phyloP scores from a whole-genome alignment of 1,140 invertebrate genomes.

The Helicoverpa armigera region DNA sequence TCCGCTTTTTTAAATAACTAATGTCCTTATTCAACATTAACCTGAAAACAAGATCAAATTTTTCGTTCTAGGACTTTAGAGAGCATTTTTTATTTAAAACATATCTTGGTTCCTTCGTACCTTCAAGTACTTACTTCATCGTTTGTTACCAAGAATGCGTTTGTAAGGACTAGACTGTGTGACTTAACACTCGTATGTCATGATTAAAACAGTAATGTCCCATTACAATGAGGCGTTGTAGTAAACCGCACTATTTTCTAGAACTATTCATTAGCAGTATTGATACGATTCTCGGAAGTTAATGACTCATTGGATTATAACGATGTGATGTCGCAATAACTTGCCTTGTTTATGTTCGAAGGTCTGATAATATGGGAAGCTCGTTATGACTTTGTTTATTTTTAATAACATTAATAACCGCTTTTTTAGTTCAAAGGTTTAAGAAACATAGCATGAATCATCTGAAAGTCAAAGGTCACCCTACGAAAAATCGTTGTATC shows the following conservation, averaged over 20 bases:
- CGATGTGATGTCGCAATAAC: background rate
- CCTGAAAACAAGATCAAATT: no score
- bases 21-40: no score
- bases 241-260: constrained; percentile 18
- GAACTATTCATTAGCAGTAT: constrained; percentile 24
- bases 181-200: background rate
- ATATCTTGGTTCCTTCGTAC: no score
- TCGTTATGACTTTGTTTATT: constrained; percentile 8
- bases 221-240: background rate
- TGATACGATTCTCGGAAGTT: constrained; percentile 12
- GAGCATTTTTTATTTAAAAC: no score
- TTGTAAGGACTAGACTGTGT: background rate
- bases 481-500: no score
- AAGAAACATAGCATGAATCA: no score
- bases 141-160: background rate
- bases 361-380: background rate
- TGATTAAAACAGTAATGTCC: background rate
- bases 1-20: no score
- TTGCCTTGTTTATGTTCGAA: background rate
- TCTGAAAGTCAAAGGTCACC: no score
- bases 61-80: no score
- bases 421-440: no score
- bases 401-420: background rate
- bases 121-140: no score
- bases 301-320: constrained; percentile 4